Evolutionary conservation across 2,888 invertebrate genomes (phyloP).

Genomic region (Timema cristinae): DNA sequence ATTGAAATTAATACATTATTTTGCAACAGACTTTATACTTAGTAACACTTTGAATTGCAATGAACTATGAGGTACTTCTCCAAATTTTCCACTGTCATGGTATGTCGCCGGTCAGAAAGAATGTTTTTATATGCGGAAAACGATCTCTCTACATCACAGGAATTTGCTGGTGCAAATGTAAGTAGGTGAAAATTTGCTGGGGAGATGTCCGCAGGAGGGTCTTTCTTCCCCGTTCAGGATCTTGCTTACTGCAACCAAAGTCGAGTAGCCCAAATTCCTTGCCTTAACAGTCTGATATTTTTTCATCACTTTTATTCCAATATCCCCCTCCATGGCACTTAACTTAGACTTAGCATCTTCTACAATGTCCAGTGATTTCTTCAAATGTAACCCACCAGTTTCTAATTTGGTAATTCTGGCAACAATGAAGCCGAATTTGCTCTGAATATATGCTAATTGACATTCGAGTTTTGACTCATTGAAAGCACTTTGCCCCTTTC

Average conservation of each 20-base stretch:
- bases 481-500: background rate
- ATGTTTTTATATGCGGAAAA: conserved; percentile 22
- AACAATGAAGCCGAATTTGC: conserved; percentile 5
- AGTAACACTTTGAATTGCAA: conserved; percentile 1
- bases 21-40: too few species aligned
- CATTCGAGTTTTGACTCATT: conserved; percentile 10
- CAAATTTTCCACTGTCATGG: conserved; percentile 15
- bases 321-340: background rate
- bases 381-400: too few species aligned
- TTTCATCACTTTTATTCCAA: background rate
- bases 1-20: too few species aligned
- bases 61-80: conserved; percentile 14
- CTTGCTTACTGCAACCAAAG: background rate
- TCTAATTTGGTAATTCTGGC: background rate
- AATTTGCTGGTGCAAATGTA: conserved; percentile 14
- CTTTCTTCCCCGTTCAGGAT: background rate
- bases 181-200: conserved; percentile 10
- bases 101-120: background rate
- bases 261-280: background rate
- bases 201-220: background rate
- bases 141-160: conserved; percentile 18
- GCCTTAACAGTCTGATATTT: background rate
- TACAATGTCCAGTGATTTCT: background rate
- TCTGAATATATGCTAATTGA: conserved; percentile 3
- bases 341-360: background rate